These are phyloP conservation scores for Argentina silus DNA, from an alignment of 2,797 vertebrate species.

Conservation along the genomic window DNA sequence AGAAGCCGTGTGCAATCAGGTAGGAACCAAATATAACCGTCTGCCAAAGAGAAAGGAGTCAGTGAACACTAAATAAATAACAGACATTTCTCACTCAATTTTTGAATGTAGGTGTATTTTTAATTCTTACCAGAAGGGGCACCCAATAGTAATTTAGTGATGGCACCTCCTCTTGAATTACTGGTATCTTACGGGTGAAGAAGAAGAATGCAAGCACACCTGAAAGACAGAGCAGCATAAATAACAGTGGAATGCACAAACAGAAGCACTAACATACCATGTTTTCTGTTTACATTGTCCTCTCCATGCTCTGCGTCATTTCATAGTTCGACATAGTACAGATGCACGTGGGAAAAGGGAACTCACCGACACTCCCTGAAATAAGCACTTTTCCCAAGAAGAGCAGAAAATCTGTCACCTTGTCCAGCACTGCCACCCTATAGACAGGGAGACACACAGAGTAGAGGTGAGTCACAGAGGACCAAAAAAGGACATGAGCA, in stretches of 20 bases:
- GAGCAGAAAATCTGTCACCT: constrained; percentile 93
- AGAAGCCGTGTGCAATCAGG: constrained; percentile 93
- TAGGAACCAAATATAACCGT: constrained; percentile 92
- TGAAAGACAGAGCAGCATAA: constrained; percentile 60
- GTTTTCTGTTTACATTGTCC: not conserved
- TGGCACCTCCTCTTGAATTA: constrained; percentile 84
- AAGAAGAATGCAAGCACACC: constrained; percentile 92
- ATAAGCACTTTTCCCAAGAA: constrained; percentile 94
- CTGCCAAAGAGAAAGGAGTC: constrained; percentile 72
- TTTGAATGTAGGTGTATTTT: not conserved
- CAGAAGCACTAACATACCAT: not conserved
- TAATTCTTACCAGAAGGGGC: constrained; percentile 88
- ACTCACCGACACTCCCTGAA: constrained; percentile 92
- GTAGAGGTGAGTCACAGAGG: constrained; percentile 4
- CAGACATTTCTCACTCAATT: not conserved
- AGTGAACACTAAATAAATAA: not conserved
- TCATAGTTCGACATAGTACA: not conserved
- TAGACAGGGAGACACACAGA: constrained; percentile 34
- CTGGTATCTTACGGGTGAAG: constrained; percentile 88
- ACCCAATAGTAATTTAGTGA: constrained; percentile 94
- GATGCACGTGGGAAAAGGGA: not conserved
- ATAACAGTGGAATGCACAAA: not conserved
- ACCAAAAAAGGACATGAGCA: constrained; percentile 3
- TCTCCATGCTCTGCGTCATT: not conserved
- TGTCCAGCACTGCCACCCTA: constrained; percentile 93